phyloP scores from a whole-genome alignment of 2,888 invertebrate species.

The Harmothoe impar region DNA sequence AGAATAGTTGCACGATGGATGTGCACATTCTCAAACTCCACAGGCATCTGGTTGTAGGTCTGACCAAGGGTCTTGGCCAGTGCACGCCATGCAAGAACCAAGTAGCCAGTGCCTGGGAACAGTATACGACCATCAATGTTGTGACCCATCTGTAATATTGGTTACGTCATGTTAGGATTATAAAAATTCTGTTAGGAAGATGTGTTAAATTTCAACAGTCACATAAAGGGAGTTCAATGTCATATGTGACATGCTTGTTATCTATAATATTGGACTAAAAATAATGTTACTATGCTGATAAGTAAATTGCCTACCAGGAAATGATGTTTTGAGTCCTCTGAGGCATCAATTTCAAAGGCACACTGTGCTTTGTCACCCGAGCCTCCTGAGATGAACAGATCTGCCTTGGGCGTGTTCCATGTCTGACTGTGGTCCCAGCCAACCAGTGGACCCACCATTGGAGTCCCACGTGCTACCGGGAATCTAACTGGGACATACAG shows the following conservation, averaged over 20 bases:
- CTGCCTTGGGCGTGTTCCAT: constrained; percentile 87
- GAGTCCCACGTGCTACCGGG: constrained; percentile 94
- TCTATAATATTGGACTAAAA: too few species aligned
- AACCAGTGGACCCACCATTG: constrained; percentile 92
- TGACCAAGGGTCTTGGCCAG: constrained; percentile 82
- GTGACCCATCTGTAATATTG: constrained; percentile 84
- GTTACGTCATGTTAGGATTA: too few species aligned
- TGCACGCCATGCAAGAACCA: constrained; percentile 86
- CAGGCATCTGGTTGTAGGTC: constrained; percentile 89
- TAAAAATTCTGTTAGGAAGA: too few species aligned
- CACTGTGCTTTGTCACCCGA: constrained; percentile 72
- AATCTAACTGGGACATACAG: constrained; percentile 88
- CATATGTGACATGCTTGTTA: too few species aligned
- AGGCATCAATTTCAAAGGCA: constrained; percentile 78
- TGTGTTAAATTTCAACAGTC: too few species aligned
- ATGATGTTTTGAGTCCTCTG: constrained; percentile 82
- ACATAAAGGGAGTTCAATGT: too few species aligned
- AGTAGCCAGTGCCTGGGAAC: constrained; percentile 90
- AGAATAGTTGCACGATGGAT: constrained; percentile 97
- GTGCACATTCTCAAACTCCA: constrained; percentile 94
- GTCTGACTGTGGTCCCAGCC: constrained; percentile 94
- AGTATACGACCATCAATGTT: constrained; percentile 94
- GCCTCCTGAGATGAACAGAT: constrained; percentile 72
- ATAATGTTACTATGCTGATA: too few species aligned
- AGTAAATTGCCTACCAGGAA: constrained; percentile 86